These are phyloP conservation scores for Hypomesus transpacificus DNA, from an alignment of 2,113 vertebrate species.

Conservation along the genomic window DNA sequence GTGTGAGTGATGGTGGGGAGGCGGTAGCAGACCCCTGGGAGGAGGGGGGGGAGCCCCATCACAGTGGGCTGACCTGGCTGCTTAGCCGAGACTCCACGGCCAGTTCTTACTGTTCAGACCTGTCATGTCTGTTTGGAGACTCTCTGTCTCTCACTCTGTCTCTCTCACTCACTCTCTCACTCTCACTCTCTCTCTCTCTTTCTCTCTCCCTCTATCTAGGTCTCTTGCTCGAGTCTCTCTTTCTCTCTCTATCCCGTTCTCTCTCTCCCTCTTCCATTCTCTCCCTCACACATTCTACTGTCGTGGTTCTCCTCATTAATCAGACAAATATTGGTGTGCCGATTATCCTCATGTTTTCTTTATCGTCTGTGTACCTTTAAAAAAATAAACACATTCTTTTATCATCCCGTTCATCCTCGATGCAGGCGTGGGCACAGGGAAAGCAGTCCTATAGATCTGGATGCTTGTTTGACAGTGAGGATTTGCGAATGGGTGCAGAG, in stretches of 20 bases:
- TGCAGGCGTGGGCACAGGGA: slow-evolving; percentile 2
- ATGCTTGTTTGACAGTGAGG: slow-evolving; percentile 60
- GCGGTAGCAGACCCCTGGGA: too few species aligned
- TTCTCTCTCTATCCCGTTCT: background rate
- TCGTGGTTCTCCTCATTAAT: slow-evolving; percentile 32
- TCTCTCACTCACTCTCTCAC: background rate
- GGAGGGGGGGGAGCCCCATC: background rate
- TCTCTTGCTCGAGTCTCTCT: slow-evolving; percentile 7
- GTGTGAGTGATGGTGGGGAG: too few species aligned
- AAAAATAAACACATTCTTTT: slow-evolving; percentile 54
- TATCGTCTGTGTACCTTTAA: slow-evolving; percentile 52
- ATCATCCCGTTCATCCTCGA: slow-evolving; percentile 41
- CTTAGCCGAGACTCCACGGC: slow-evolving; percentile 21
- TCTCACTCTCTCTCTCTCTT: background rate
- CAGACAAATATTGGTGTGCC: slow-evolving; percentile 41
- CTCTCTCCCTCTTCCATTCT: background rate
- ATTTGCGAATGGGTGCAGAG: slow-evolving; percentile 54
- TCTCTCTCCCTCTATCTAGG: slow-evolving; percentile 5
- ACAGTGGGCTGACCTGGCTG: slow-evolving; percentile 12
- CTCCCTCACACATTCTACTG: background rate
- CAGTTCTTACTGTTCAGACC: slow-evolving; percentile 24
- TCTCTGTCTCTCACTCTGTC: background rate
- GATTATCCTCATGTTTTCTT: slow-evolving; percentile 50
- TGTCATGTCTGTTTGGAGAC: slow-evolving; percentile 17
- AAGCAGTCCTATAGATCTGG: slow-evolving; percentile 26